phyloP scores from a whole-genome alignment of 2,797 vertebrate species.

The Naso thynnoides region DNA sequence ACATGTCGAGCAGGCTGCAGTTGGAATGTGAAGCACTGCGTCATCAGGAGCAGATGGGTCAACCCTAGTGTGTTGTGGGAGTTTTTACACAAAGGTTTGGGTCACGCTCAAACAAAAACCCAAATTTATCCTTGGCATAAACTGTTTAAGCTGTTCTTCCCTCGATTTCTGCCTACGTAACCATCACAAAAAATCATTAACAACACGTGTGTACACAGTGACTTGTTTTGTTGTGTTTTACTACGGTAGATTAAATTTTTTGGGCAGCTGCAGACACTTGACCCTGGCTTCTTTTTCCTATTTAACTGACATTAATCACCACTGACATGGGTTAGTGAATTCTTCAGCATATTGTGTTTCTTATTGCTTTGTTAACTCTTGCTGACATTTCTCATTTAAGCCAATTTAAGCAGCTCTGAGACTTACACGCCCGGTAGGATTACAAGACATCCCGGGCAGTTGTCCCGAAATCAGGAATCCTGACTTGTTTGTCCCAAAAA shows the following conservation, averaged over 20 bases:
- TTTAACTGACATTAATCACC: slow-evolving; percentile 1
- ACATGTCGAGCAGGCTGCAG: slow-evolving; percentile 65
- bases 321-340: neutral
- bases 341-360: slow-evolving; percentile 11
- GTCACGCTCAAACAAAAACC: slow-evolving; percentile 28
- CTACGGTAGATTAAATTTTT: neutral
- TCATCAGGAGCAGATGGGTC: slow-evolving; percentile 76
- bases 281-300: neutral
- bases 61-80: slow-evolving; percentile 28
- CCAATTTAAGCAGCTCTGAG: slow-evolving; percentile 26
- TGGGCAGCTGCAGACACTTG: neutral
- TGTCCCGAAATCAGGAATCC: too few relatives aligned
- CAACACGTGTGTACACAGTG: neutral
- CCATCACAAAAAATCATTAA: neutral
- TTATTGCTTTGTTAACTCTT: slow-evolving; percentile 21
- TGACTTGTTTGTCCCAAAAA: too few relatives aligned
- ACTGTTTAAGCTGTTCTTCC: neutral
- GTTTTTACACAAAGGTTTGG: slow-evolving; percentile 46
- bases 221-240: slow-evolving; percentile 18
- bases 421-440: neutral
- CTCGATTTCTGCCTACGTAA: neutral
- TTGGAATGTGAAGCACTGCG: slow-evolving; percentile 53
- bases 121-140: slow-evolving; percentile 35
- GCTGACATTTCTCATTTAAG: slow-evolving; percentile 31
- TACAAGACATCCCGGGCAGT: too few relatives aligned